phyloP scores from a whole-genome alignment of 1,140 invertebrate species.

The Drosophila obscura region DNA sequence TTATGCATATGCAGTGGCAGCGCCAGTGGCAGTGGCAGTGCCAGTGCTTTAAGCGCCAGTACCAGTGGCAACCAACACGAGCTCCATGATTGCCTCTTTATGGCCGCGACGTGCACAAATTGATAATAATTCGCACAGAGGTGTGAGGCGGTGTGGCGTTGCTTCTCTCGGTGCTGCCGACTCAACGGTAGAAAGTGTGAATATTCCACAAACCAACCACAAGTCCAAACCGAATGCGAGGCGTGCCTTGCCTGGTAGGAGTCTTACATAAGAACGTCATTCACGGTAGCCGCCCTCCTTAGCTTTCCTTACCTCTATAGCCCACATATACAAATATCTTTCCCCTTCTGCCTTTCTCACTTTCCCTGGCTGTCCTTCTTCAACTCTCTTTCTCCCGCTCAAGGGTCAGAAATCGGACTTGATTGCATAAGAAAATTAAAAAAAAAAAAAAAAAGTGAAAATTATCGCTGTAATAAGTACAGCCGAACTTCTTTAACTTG shows the following conservation, averaged over 20 bases:
- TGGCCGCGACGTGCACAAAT: slow-evolving; percentile 77
- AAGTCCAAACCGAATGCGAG: background rate
- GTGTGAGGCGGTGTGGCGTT: slow-evolving; percentile 44
- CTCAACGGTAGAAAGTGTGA: slow-evolving; percentile 65
- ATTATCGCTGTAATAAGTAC: slow-evolving; percentile 9
- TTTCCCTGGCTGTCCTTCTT: background rate
- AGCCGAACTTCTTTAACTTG: too few species aligned
- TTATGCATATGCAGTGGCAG: slow-evolving; percentile 50
- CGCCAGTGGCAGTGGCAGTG: background rate
- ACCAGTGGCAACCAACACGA: slow-evolving; percentile 17
- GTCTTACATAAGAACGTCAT: slow-evolving; percentile 43
- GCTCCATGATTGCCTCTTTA: slow-evolving; percentile 65
- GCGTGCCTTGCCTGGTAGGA: slow-evolving; percentile 37
- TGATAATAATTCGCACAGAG: slow-evolving; percentile 69
- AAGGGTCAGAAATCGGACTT: slow-evolving; percentile 13
- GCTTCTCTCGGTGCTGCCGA: slow-evolving; percentile 13
- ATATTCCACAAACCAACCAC: slow-evolving; percentile 11
- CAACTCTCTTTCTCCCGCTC: background rate
- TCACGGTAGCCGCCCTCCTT: slow-evolving; percentile 4
- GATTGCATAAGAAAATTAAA: slow-evolving; percentile 9
- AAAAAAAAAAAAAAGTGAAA: slow-evolving; percentile 31
- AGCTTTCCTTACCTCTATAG: slow-evolving; percentile 5
- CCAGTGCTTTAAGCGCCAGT: slow-evolving; percentile 1
- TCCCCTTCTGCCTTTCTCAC: background rate
- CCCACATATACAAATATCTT: background rate